phyloP scores from a whole-genome alignment of 2,888 invertebrate species.

The Drosophila testacea region DNA sequence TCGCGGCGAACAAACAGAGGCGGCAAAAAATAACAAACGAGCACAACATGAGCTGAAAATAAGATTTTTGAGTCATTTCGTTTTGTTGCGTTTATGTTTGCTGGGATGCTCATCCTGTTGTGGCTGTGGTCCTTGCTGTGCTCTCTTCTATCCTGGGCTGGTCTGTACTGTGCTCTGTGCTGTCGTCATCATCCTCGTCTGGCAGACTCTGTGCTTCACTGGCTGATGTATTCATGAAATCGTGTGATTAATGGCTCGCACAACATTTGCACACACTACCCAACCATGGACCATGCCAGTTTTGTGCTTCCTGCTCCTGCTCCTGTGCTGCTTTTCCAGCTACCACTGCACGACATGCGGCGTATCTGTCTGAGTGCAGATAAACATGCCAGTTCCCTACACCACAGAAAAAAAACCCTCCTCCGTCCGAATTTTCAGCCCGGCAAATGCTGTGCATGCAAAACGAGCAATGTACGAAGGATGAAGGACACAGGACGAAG shows the following conservation, averaged over 20 bases:
- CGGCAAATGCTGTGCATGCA: constrained; percentile 73
- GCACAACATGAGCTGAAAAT: constrained; percentile 80
- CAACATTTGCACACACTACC: constrained; percentile 84
- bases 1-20: constrained; percentile 43
- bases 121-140: constrained; percentile 23
- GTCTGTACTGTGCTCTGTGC: constrained; percentile 1
- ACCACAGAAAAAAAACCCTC: constrained; percentile 12
- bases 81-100: constrained; percentile 78
- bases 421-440: constrained; percentile 42
- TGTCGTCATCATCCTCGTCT: constrained; percentile 55
- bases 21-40: constrained; percentile 78
- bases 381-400: constrained; percentile 68
- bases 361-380: constrained; percentile 80
- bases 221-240: constrained; percentile 85
- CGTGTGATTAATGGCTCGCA: constrained; percentile 85
- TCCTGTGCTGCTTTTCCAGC: constrained; percentile 25
- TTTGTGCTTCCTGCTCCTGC: constrained; percentile 24
- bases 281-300: constrained; percentile 38
- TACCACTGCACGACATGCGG: constrained; percentile 70
- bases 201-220: constrained; percentile 69
- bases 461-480: constrained; percentile 50
- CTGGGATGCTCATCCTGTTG: constrained; percentile 28
- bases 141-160: constrained; percentile 1
- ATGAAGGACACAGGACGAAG: constrained; percentile 1
- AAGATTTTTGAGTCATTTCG: constrained; percentile 81